Percentiles rank a stretch among this genome's conserved stretches.
Conservation (phyloP, 2,113 vertebrate genomes). For the Protomyctophum bolini region DNA sequence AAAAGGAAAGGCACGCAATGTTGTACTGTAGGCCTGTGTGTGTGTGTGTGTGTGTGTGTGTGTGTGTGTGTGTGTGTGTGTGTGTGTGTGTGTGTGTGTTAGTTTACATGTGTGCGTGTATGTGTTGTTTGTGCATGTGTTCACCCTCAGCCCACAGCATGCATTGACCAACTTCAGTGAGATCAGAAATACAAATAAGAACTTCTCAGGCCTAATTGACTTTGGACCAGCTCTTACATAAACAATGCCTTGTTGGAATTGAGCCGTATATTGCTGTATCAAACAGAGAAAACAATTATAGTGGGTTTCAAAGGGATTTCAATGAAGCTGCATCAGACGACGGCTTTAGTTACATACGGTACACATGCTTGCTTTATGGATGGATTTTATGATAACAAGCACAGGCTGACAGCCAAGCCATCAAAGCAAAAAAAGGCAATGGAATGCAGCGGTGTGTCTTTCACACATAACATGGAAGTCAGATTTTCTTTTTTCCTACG, state of each 20-base stretch:
- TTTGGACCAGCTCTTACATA: constrained; percentile 57
- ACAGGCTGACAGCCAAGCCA: too few relatives aligned
- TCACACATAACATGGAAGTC: too few relatives aligned
- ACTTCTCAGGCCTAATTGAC: constrained; percentile 48
- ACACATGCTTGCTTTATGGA: too few relatives aligned
- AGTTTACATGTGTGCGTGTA: too few relatives aligned
- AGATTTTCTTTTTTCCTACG: too few relatives aligned
- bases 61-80: constrained; percentile 18
- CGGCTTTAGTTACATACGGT: too few relatives aligned
- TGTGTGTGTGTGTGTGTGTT: constrained; percentile 17
- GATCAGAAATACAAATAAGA: constrained; percentile 53
- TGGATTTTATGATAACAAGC: too few relatives aligned
- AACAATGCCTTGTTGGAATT: constrained; percentile 64
- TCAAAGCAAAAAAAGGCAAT: too few relatives aligned
- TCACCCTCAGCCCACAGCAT: constrained; percentile 40
- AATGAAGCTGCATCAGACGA: too few relatives aligned
- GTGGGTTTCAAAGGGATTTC: too few relatives aligned
- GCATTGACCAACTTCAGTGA: constrained; percentile 53
- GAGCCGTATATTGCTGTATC: constrained; percentile 16
- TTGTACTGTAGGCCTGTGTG: neutral
- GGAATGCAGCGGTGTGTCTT: too few relatives aligned
- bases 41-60: too few relatives aligned
- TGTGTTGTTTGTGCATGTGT: neutral
- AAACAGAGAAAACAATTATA: neutral
- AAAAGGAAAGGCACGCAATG: constrained; percentile 41